Base-by-base conservation (phyloP, 2,797 vertebrate species). In the Alcedo atthis region DNA sequence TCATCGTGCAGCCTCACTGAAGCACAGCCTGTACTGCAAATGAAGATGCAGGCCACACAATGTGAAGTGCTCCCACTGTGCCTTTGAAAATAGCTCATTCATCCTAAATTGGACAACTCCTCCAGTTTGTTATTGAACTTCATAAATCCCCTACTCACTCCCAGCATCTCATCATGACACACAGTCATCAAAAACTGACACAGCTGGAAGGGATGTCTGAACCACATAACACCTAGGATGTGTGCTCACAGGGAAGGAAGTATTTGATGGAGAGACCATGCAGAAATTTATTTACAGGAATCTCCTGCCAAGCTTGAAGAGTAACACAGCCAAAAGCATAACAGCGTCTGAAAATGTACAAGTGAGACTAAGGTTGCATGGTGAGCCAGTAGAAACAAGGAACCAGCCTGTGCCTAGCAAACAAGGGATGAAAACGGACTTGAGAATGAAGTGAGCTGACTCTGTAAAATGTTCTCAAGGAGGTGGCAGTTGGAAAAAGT, bases 61-160 rank as follows among this genome's bases (percentile, higher is more conserved):
- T 51, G 58, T 62, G 73, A 81, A 85, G 42, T 3, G 10, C 73
- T 89, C 80, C 76, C 69, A 75, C 89, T 51, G 80, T 66, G 89
- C 54, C 76, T 92, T 93, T 85, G 85, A 85, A 93, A 91, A 85
- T 35, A 82, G 46, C 68, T 74, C 85, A 71, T 68, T 93, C 58
- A 61, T 83, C 78, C 62, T 89, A 75, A 85, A 94, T 87, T 87
- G 91, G 66, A 76, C 66, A 85, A 81, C 85, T 83, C 87, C 58
- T 87, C 75, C 58, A 40, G 46, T 40, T 61, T 75, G 54, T 58
- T 83, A 88, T 57, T 87, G 79, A 92, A 69, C 66, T 89, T 78
- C 40, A 85, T 68, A 81, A 75, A 85, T 81, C 51, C 43, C 14
- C 19, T 53, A 37, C 48, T 78, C 49, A 51, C 33, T 92, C 37